Conservation (phyloP, 2,797 vertebrate species). For the Apogon talboti region DNA sequence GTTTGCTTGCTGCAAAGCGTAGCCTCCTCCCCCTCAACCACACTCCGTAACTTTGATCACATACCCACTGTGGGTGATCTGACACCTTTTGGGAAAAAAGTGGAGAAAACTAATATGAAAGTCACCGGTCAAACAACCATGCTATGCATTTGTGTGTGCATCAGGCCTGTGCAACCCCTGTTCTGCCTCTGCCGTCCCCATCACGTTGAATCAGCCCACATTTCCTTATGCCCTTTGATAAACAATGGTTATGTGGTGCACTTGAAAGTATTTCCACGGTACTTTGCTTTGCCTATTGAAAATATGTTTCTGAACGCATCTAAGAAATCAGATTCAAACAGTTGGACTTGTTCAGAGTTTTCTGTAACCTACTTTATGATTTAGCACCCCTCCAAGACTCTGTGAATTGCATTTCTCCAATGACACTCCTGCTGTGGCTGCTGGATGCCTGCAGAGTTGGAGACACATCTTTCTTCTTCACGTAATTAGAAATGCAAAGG, state of each 20-base stretch:
- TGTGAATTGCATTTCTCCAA: conserved; percentile 51
- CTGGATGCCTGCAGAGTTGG: conserved; percentile 57
- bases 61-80: conserved; percentile 46
- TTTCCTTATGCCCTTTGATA: conserved; percentile 21
- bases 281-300: background rate
- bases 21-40: conserved; percentile 63
- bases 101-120: conserved; percentile 33
- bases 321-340: conserved; percentile 43
- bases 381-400: conserved; percentile 21
- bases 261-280: background rate
- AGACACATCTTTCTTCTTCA: conserved; percentile 43
- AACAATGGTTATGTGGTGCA: conserved; percentile 14
- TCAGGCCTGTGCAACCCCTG: conserved; percentile 12
- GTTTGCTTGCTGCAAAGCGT: conserved; percentile 34
- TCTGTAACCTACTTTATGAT: conserved; percentile 64
- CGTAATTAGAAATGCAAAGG: conserved; percentile 78
- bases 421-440: conserved; percentile 33
- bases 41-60: conserved; percentile 51
- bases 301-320: conserved; percentile 18
- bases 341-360: conserved; percentile 27
- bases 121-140: conserved; percentile 3
- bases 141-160: background rate
- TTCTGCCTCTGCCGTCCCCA: background rate
- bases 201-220: conserved; percentile 8
- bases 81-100: conserved; percentile 24